Evolutionary conservation across 1,140 invertebrate species (phyloP).

Genomic region (Zaprionus lachaisei): DNA sequence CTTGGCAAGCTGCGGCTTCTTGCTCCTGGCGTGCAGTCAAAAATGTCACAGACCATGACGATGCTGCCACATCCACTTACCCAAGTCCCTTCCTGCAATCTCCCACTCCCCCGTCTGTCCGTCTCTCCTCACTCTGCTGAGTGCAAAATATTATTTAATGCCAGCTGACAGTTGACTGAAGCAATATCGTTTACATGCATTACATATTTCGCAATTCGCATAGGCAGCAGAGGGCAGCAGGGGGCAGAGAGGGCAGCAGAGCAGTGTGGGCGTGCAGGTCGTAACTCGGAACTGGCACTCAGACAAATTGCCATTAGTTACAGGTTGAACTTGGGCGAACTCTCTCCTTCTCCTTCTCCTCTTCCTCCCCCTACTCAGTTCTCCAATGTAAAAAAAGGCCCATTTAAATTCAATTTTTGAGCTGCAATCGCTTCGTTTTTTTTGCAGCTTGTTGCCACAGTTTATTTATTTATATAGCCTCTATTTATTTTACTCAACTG

Average conservation of each 20-base stretch:
- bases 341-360: no score
- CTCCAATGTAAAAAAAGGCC: not conserved
- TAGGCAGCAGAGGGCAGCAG: not conserved
- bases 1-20: constrained; percentile 34
- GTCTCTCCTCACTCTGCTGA: constrained; percentile 7
- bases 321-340: constrained; percentile 41
- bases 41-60: constrained; percentile 68
- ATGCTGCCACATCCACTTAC: constrained; percentile 31
- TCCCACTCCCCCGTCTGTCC: not conserved
- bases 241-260: not conserved
- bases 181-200: constrained; percentile 81
- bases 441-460: not conserved
- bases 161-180: constrained; percentile 78
- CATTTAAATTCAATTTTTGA: constrained; percentile 14
- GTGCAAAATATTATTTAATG: constrained; percentile 81
- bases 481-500: constrained; percentile 48
- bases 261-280: not conserved
- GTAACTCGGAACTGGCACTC: constrained; percentile 45
- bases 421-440: constrained; percentile 10
- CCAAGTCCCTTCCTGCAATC: not conserved
- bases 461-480: constrained; percentile 26
- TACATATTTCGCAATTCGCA: constrained; percentile 51
- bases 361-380: not conserved
- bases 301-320: constrained; percentile 69
- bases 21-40: constrained; percentile 69